Conservation (phyloP, 2,888 invertebrate genomes). For the Gandaritis pyraliata region DNA sequence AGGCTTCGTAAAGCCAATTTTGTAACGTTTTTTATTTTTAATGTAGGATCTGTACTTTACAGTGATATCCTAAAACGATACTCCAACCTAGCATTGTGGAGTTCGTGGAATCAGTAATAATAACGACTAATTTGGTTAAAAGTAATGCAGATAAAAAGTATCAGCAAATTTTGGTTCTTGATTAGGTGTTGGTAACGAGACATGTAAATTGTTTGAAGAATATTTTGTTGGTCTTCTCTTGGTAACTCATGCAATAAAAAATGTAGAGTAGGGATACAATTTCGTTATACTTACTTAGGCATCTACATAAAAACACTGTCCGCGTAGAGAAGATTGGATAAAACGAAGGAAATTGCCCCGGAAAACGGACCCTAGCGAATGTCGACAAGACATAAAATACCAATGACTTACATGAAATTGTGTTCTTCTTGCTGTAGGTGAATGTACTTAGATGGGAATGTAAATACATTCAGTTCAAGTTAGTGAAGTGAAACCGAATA, state of each 20-base stretch:
- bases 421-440: slow-evolving; percentile 11
- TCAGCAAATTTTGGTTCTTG: too few relatives aligned
- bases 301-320: slow-evolving; percentile 31
- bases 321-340: slow-evolving; percentile 31
- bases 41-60: too few relatives aligned
- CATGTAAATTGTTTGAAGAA: too few relatives aligned
- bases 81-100: too few relatives aligned
- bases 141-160: too few relatives aligned
- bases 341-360: slow-evolving; percentile 33
- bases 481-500: too few relatives aligned
- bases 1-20: too few relatives aligned
- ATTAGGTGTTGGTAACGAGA: too few relatives aligned
- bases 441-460: neutral
- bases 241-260: slow-evolving; percentile 8
- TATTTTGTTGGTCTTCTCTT: neutral
- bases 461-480: neutral
- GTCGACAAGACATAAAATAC: slow-evolving; percentile 31
- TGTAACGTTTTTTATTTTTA: too few relatives aligned
- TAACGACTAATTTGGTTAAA: too few relatives aligned
- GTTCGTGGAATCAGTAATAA: too few relatives aligned
- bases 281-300: slow-evolving; percentile 21
- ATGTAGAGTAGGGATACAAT: slow-evolving; percentile 9
- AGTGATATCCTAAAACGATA: too few relatives aligned
- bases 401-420: slow-evolving; percentile 32
- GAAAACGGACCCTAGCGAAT: slow-evolving; percentile 30